Conservation (phyloP, 2,797 vertebrate species). For the Avahi laniger region DNA sequence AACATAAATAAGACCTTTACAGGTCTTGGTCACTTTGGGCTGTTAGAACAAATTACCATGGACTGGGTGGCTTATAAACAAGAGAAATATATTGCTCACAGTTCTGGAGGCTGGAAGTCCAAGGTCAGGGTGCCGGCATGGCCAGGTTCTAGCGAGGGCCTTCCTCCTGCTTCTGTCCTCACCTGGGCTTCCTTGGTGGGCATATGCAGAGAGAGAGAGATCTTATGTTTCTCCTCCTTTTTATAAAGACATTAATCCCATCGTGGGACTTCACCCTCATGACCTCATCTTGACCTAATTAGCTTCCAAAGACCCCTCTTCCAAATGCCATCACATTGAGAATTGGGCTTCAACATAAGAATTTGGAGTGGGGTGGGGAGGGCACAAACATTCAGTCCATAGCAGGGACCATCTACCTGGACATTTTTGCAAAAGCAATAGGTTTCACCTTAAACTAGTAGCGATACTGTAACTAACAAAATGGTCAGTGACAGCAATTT, state of each 20-base stretch:
- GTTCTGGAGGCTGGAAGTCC: neutral
- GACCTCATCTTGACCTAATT: neutral
- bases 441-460: neutral
- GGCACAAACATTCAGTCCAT: neutral
- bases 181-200: neutral
- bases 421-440: neutral
- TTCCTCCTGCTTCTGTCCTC: neutral
- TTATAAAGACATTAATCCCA: neutral
- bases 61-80: neutral
- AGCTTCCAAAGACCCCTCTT: neutral
- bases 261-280: accelerated
- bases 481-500: neutral
- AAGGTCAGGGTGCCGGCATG: neutral
- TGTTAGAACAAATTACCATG: neutral
- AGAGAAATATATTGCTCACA: neutral
- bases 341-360: neutral
- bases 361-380: neutral
- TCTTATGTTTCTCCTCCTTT: neutral
- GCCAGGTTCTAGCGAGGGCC: neutral
- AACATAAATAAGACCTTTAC: neutral
- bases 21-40: neutral
- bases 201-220: neutral
- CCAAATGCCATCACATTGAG: neutral
- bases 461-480: neutral
- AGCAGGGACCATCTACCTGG: neutral